Evolutionary conservation across 2,797 vertebrate genomes (phyloP), one percentile per base, ranked within the genome.

Genomic region (Masticophis lateralis): DNA sequence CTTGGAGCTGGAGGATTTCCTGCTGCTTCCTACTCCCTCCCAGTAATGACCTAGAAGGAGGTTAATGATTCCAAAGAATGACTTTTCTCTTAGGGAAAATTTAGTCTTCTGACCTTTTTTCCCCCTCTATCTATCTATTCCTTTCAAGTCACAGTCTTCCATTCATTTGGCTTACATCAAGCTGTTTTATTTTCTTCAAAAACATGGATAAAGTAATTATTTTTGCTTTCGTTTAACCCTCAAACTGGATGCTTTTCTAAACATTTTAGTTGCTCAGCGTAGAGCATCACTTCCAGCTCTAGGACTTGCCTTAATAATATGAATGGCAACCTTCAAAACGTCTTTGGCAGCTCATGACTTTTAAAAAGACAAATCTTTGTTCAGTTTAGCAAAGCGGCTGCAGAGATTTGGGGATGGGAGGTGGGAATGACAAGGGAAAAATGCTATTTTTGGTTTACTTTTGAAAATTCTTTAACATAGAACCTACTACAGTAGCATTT

Each of bases 31-130:
- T 97, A 97, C 57, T 20, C 57, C 86, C 25, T 28, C 43, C 20
- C 96, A 97, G 97, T 97, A 96, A 96, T 98, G 97, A 98, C 97
- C 97, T 97, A 97, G 97, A 97, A 97, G 96, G 97, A 97, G 97
- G 97, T 98, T 98, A 98, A 98, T 98, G 97, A 97, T 97, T 98
- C 97, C 96, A 96, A 97, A 98, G 97, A 97, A 97, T 97, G 97
- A 97, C 97, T 97, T 97, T 97, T 97, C 97, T 98, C 97, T 97
- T 96, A 95, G 97, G 97, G 97, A 98, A 97, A 97, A 97, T 97
- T 97, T 97, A 98, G 97, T 98, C 97, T 97, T 96, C 94, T 97
- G 97, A 98, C 97, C 97, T 97, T 97, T 86, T 97, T 97, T 96
- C 5, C 74, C 74, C 10, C 96, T 98, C 97, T 97, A 95, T 97